Evolutionary conservation across 2,797 vertebrate species (phyloP).

Genomic region (Pogoniulus pusillus): DNA sequence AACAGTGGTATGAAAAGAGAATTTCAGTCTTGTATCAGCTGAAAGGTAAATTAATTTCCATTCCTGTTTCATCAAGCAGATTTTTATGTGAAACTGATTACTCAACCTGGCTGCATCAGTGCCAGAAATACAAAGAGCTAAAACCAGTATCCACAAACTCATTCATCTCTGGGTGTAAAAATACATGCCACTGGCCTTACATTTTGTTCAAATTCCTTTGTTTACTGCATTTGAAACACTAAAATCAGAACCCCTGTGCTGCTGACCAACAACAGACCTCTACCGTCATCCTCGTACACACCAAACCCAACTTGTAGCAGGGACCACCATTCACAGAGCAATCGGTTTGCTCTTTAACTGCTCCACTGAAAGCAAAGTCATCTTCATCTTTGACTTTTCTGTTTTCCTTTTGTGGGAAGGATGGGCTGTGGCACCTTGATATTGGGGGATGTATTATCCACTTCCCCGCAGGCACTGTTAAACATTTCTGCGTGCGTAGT

Average conservation of each 20-base stretch:
- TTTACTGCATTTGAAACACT: neutral
- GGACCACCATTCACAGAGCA: neutral
- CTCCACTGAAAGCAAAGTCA: constrained; percentile 26
- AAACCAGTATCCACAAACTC: neutral
- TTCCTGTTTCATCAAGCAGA: neutral
- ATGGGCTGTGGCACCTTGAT: neutral
- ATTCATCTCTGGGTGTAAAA: neutral
- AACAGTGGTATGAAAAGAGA: neutral
- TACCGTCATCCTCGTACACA: neutral
- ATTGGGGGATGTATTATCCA: neutral
- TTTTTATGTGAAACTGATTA: constrained; percentile 30
- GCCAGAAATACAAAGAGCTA: neutral
- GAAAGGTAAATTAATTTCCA: neutral
- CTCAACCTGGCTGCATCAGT: neutral
- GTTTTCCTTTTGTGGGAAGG: constrained; percentile 12
- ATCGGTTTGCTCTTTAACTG: constrained; percentile 40
- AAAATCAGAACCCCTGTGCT: constrained; percentile 10
- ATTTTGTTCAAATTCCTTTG: neutral
- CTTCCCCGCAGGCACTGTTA: neutral
- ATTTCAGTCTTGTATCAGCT: neutral
- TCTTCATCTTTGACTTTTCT: constrained; percentile 28
- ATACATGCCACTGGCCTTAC: neutral
- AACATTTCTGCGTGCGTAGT: neutral
- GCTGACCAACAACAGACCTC: neutral
- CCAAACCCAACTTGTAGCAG: constrained; percentile 52